These are phyloP conservation scores for Campoplex capitator DNA, from an alignment of 2,888 invertebrate species.

Conservation along the genomic window DNA sequence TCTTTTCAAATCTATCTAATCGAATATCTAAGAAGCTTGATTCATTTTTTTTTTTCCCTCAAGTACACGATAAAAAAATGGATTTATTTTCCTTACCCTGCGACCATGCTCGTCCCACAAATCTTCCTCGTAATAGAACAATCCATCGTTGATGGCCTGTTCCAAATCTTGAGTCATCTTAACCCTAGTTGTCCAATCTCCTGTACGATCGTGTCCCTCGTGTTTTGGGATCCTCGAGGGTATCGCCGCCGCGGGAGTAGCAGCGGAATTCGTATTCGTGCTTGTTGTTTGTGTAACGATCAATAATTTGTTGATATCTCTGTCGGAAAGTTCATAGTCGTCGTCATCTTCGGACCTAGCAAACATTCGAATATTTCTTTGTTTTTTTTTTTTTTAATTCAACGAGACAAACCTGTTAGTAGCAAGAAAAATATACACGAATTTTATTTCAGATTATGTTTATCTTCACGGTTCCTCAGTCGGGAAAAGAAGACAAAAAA, in stretches of 20 bases:
- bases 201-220: conserved; percentile 95
- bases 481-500: conserved; percentile 81
- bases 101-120: conserved; percentile 90
- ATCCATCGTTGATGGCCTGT: conserved; percentile 98
- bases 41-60: too few relatives aligned
- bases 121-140: conserved; percentile 98
- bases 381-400: neutral
- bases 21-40: too few relatives aligned
- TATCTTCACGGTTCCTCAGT: conserved; percentile 74
- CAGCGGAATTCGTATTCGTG: neutral
- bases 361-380: conserved; percentile 20
- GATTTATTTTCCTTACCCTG: conserved; percentile 81
- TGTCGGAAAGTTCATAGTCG: conserved; percentile 96
- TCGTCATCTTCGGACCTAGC: conserved; percentile 91
- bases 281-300: conserved; percentile 94
- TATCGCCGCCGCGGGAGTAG: conserved; percentile 78
- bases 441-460: conserved; percentile 65
- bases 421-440: neutral
- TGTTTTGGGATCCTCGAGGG: conserved; percentile 90
- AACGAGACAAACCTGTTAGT: neutral
- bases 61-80: conserved; percentile 13
- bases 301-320: conserved; percentile 96
- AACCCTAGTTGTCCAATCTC: conserved; percentile 94
- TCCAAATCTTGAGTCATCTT: conserved; percentile 98
- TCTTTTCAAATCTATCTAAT: conserved; percentile 2